Evolutionary conservation across 2,888 invertebrate genomes (phyloP).

Genomic region (Diloba caeruleocephala): DNA sequence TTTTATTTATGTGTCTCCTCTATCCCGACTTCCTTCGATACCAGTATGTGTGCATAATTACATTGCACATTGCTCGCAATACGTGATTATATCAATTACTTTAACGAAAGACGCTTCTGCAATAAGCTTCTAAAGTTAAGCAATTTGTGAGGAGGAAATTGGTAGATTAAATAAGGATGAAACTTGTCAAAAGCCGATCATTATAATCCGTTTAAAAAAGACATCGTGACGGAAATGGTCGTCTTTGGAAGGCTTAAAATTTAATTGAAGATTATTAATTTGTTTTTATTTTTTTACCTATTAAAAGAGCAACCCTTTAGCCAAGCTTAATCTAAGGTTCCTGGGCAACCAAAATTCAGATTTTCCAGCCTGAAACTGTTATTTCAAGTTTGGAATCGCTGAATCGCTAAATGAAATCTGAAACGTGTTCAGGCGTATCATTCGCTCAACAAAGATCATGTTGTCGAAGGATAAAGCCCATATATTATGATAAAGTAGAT

Average conservation of each 20-base stretch:
- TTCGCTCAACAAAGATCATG: no score
- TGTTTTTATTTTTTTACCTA: background rate
- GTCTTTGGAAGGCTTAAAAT: slow-evolving; percentile 17
- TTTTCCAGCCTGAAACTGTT: no score
- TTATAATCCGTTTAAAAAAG: slow-evolving; percentile 35
- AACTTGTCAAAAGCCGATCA: slow-evolving; percentile 28
- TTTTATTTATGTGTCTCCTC: no score
- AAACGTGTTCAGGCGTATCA: no score
- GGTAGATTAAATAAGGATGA: slow-evolving; percentile 42
- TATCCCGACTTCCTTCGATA: no score
- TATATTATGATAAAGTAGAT: no score
- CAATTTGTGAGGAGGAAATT: slow-evolving; percentile 31
- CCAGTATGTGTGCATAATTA: background rate
- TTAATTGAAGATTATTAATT: slow-evolving; percentile 10
- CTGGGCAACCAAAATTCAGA: no score
- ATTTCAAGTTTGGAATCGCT: no score
- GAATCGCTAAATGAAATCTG: no score
- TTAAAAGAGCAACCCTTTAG: background rate
- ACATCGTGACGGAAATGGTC: slow-evolving; percentile 21
- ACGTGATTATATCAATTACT: slow-evolving; percentile 17
- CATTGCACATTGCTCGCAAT: background rate
- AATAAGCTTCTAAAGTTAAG: slow-evolving; percentile 27
- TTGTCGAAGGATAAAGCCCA: no score
- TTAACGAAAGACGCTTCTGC: slow-evolving; percentile 8
- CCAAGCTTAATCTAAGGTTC: no score